A percentile compares a stretch with the other conserved stretches of the same genome.
Evolutionary conservation across 2,113 vertebrate species (phyloP).

Genomic region (Tetraodon nigroviridis): DNA sequence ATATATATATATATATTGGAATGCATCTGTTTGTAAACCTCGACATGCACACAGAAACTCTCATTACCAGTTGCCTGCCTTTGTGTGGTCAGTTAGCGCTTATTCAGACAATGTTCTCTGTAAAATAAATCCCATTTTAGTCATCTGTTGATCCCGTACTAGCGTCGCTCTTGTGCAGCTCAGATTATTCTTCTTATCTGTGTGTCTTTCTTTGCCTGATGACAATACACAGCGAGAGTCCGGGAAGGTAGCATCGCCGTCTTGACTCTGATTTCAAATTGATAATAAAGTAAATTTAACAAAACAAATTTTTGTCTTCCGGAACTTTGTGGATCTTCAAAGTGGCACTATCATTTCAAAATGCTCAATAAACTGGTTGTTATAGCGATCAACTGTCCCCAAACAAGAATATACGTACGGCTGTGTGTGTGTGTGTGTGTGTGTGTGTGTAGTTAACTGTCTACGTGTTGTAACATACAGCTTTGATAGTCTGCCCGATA

Average conservation of each 20-base stretch:
- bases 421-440: no score
- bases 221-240: background rate
- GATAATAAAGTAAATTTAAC: no score
- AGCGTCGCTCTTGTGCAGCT: slow-evolving; percentile 1
- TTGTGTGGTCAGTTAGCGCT: slow-evolving; percentile 46
- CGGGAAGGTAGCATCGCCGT: no score
- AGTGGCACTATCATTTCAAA: no score
- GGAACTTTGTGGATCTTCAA: no score
- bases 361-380: background rate
- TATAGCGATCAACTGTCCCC: background rate
- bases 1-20: slow-evolving; percentile 33
- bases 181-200: slow-evolving; percentile 16
- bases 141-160: slow-evolving; percentile 25
- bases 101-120: slow-evolving; percentile 37
- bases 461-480: background rate
- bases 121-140: slow-evolving; percentile 45
- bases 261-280: no score
- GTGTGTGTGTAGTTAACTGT: slow-evolving; percentile 17
- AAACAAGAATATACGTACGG: no score
- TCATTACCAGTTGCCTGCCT: slow-evolving; percentile 19
- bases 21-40: slow-evolving; percentile 1
- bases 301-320: no score
- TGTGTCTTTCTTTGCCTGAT: background rate
- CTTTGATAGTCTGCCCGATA: no score
- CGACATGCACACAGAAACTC: background rate